Evolutionary conservation across 1,140 invertebrate species (phyloP).

Genomic region (Oncopeltus fasciatus): DNA sequence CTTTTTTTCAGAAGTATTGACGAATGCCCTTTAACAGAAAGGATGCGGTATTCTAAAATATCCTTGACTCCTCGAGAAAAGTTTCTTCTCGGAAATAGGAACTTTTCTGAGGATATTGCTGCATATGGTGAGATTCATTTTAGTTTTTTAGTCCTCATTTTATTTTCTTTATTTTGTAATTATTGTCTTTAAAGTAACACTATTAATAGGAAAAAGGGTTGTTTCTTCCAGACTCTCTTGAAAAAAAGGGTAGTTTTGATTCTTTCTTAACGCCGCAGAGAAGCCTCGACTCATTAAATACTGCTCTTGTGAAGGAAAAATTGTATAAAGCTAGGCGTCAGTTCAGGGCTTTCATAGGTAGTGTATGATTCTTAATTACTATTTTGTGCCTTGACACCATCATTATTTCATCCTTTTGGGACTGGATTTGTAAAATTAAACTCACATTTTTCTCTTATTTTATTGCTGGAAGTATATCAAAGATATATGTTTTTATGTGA

Average conservation of each 20-base stretch:
- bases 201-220: neutral
- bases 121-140: neutral
- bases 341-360: neutral
- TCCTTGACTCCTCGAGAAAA: too few relatives aligned
- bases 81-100: too few relatives aligned
- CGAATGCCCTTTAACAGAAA: too few relatives aligned
- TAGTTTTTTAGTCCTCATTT: neutral
- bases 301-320: neutral
- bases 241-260: neutral
- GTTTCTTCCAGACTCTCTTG: neutral
- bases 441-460: too few relatives aligned
- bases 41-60: too few relatives aligned
- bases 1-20: too few relatives aligned
- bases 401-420: neutral
- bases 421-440: too few relatives aligned
- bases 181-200: neutral
- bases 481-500: too few relatives aligned
- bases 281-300: neutral
- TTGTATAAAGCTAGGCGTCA: neutral
- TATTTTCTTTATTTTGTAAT: neutral
- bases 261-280: neutral
- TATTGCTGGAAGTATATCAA: too few relatives aligned
- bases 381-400: too few relatives aligned
- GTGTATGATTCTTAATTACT: too few relatives aligned
- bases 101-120: neutral